Evolutionary conservation across 2,797 vertebrate genomes (phyloP).

Genomic region (Oreochromis mossambicus): DNA sequence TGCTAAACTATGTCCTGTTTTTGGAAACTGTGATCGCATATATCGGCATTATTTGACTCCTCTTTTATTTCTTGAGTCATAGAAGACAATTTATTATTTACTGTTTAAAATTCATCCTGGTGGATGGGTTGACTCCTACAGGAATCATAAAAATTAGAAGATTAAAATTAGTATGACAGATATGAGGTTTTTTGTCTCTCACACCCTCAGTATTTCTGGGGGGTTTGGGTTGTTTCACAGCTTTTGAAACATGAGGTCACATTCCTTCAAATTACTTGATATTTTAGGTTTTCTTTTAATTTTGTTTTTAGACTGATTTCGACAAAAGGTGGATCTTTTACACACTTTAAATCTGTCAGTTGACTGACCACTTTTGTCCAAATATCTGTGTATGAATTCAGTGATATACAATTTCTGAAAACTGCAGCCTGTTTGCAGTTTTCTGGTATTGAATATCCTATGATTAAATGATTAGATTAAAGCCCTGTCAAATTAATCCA

Average conservation of each 20-base stretch:
- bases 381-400: not conserved
- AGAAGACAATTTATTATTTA: not conserved
- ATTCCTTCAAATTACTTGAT: not conserved
- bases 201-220: not conserved
- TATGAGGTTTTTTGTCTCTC: fast-evolving
- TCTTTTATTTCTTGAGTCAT: not conserved
- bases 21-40: not conserved
- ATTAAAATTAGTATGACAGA: conserved; percentile 2
- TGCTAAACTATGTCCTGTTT: not conserved
- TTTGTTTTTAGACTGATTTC: not conserved
- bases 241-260: not conserved
- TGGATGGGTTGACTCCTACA: not conserved
- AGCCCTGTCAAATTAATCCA: not conserved
- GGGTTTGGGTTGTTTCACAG: not conserved
- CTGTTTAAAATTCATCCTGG: not conserved
- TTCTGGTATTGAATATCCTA: not conserved
- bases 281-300: not conserved
- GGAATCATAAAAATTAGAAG: not conserved
- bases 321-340: not conserved
- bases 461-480: not conserved
- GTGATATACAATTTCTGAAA: not conserved
- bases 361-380: fast-evolving
- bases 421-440: not conserved
- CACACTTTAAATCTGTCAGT: not conserved
- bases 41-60: not conserved